These are phyloP conservation scores for Cardinalis cardinalis DNA, from an alignment of 2,113 vertebrate species.

Conservation along the genomic window DNA sequence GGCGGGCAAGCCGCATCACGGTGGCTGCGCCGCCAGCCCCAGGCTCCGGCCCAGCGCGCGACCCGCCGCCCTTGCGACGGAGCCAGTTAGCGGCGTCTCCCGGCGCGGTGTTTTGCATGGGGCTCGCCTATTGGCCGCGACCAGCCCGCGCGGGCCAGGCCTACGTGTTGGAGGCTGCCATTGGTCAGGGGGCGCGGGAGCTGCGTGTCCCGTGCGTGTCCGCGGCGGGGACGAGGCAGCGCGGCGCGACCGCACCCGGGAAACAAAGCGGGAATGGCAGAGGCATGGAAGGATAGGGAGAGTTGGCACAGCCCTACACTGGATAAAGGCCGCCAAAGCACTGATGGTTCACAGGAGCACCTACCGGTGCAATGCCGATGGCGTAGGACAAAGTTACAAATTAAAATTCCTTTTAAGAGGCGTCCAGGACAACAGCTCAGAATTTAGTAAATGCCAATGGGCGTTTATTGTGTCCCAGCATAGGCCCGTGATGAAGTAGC, in stretches of 20 bases:
- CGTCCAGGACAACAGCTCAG: background rate
- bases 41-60: background rate
- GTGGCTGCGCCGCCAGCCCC: too few species aligned
- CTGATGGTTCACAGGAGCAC: accelerated
- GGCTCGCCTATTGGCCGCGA: background rate
- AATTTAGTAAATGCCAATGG: background rate
- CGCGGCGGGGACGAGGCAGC: accelerated
- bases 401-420: background rate
- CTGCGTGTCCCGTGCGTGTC: background rate
- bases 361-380: background rate
- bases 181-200: background rate
- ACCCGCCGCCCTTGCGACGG: background rate
- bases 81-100: background rate
- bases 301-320: accelerated
- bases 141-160: background rate
- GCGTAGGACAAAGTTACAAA: background rate
- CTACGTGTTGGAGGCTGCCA: slow-evolving; percentile 12
- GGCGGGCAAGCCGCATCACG: background rate
- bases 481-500: background rate
- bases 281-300: accelerated
- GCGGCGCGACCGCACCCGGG: accelerated
- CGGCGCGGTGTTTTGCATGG: background rate
- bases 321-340: background rate
- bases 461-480: background rate
- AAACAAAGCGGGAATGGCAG: accelerated